Evolutionary conservation across 2,113 vertebrate genomes (phyloP).

Genomic region (Takifugu flavidus): DNA sequence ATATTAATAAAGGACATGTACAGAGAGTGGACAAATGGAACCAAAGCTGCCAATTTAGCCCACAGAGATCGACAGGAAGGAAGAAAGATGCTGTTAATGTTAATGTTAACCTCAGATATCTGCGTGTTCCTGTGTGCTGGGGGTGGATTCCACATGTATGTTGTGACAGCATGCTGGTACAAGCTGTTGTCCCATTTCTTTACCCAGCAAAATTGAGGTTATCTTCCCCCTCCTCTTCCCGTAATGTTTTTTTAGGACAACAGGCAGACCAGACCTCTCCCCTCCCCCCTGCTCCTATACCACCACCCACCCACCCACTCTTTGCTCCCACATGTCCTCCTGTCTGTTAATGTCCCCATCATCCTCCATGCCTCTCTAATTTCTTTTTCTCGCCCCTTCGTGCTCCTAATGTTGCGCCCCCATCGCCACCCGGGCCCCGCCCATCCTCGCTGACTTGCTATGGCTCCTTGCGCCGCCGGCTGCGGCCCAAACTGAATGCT

Average conservation of each 20-base stretch:
- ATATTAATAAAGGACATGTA: too few species aligned
- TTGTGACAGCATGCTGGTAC: background rate
- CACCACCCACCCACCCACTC: too few species aligned
- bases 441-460: constrained; percentile 22
- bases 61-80: background rate
- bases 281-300: constrained; percentile 9
- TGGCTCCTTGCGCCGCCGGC: background rate
- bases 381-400: constrained; percentile 5
- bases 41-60: too few species aligned
- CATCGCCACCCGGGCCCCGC: constrained; percentile 9
- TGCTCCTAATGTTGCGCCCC: constrained; percentile 16
- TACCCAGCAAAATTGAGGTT: constrained; percentile 27
- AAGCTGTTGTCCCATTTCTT: constrained; percentile 14
- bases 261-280: constrained; percentile 32
- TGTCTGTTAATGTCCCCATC: constrained; percentile 13
- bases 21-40: too few species aligned
- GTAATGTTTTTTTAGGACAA: constrained; percentile 41
- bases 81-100: background rate
- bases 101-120: background rate
- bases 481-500: constrained; percentile 2
- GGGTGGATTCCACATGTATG: background rate
- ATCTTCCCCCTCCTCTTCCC: constrained; percentile 1
- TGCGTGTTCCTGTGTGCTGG: background rate
- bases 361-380: constrained; percentile 8
- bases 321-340: background rate